phyloP scores from a whole-genome alignment of 1,140 invertebrate genomes.

The Drosophila nannoptera region DNA sequence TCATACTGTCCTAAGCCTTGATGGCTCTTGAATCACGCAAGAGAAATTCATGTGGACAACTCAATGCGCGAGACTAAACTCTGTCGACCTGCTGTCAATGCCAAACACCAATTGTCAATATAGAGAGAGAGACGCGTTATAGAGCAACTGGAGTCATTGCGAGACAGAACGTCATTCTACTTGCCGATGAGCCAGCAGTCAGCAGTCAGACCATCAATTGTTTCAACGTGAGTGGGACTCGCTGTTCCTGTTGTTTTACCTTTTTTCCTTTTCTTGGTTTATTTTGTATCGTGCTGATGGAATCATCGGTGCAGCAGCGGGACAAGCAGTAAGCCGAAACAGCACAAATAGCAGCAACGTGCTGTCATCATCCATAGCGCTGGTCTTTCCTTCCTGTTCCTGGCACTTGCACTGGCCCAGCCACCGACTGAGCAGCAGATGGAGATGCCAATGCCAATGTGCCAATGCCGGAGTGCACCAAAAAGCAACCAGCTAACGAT shows the following conservation, averaged over 20 bases:
- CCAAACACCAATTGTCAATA: slow-evolving; percentile 44
- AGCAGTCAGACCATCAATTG: slow-evolving; percentile 50
- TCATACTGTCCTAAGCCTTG: neutral
- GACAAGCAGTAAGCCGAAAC: neutral
- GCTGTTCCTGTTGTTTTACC: slow-evolving; percentile 24
- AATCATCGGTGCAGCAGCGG: slow-evolving; percentile 39
- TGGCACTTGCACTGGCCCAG: slow-evolving; percentile 32
- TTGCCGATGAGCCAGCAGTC: slow-evolving; percentile 17
- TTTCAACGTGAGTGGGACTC: slow-evolving; percentile 54
- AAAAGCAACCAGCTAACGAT: slow-evolving; percentile 54
- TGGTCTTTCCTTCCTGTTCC: slow-evolving; percentile 53
- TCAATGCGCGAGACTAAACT: slow-evolving; percentile 13
- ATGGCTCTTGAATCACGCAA: neutral
- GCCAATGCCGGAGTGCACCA: slow-evolving; percentile 35
- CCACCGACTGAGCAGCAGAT: slow-evolving; percentile 23
- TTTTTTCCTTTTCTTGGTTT: no score
- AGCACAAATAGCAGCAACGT: slow-evolving; percentile 28
- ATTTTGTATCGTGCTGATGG: slow-evolving; percentile 18
- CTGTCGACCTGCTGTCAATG: slow-evolving; percentile 27
- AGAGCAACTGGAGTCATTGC: slow-evolving; percentile 27
- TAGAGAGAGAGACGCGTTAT: slow-evolving; percentile 35
- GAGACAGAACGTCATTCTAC: slow-evolving; percentile 30
- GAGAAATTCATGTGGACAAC: slow-evolving; percentile 17
- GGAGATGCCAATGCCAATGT: neutral
- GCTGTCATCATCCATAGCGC: slow-evolving; percentile 38